phyloP scores from a whole-genome alignment of 1,140 invertebrate genomes.

The Bursaphelenchus mucronatus region DNA sequence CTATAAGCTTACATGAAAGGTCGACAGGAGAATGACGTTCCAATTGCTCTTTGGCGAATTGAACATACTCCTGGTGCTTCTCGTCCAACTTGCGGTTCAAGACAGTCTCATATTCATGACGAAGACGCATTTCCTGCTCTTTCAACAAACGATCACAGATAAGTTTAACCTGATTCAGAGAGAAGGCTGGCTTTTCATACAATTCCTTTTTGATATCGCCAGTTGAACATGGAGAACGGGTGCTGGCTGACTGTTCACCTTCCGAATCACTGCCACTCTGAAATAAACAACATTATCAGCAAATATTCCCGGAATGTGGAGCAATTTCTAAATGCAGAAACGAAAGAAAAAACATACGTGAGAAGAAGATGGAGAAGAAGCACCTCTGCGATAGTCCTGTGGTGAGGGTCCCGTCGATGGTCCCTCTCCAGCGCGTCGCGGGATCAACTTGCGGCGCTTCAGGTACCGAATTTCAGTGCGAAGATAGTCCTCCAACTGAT shows the following conservation, averaged over 20 bases:
- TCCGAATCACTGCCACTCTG: constrained; percentile 50
- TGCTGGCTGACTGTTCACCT: constrained; percentile 22
- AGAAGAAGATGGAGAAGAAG: constrained; percentile 39
- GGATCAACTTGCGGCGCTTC: constrained; percentile 44
- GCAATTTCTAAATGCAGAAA: background rate
- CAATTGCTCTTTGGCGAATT: constrained; percentile 57
- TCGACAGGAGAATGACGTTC: constrained; percentile 25
- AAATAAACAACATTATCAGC: constrained; percentile 21
- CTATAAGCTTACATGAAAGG: constrained; percentile 33
- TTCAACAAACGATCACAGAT: constrained; percentile 53
- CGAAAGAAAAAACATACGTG: constrained; percentile 29
- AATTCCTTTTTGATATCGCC: constrained; percentile 17
- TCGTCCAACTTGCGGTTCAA: constrained; percentile 55
- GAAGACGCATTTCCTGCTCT: constrained; percentile 57
- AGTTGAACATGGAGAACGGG: background rate
- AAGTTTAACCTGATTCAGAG: constrained; percentile 50
- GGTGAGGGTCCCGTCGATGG: background rate
- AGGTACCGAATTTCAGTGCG: constrained; percentile 36
- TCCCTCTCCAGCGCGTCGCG: constrained; percentile 25
- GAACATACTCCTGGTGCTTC: constrained; percentile 59
- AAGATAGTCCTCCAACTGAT: constrained; percentile 46
- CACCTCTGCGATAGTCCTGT: constrained; percentile 27
- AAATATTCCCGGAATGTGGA: constrained; percentile 1
- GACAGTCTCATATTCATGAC: constrained; percentile 55
- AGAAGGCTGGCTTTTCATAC: constrained; percentile 48